Base-by-base conservation (phyloP, 53 echinoderm and acorn worm species). In the Glandiceps talaboti region DNA sequence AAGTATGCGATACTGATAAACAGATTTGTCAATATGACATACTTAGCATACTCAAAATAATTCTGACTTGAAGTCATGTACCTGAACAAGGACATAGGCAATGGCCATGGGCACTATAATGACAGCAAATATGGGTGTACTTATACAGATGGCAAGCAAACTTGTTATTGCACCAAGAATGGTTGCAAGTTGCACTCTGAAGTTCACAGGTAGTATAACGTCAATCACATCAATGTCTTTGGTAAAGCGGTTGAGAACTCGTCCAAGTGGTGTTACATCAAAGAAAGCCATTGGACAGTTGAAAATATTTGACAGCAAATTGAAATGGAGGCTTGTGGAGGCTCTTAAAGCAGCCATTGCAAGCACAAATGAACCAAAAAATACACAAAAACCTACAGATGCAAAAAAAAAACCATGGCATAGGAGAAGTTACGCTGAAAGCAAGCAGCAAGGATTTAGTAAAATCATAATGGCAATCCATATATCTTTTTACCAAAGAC, bases 171-270 rank as follows among this genome's bases (percentile, higher is more conserved):
- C 86, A 31, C 81, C 79, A 28, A 80, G 27, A 1, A 78, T 1
- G 32, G 31, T 32, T 1, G 25, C 31, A 1, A 78, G 26, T 28
- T 28, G 31, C 0, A 32, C 6, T 12, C 20, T 28, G 6, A 78
- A 10, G 25, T 30, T 31, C 1, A 27, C 10, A 0, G 89, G 85
- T 27, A 93, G 32, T 30, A 79, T 81, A 1, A 83, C 81, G 74
- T 94, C 94, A 32, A 89, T 77, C 73, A 76, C 82, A 73, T 94
- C 82, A 26, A 91, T 88, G 77, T 94, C 94, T 76, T 89, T 91
- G 77, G 91, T 85, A 81, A 94, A 94, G 28, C 91, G 89, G 82
- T 94, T 94, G 28, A 94, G 30, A 28, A 27, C 77, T 29, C 25
- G 28, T 77, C 77, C 25, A 30, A 77, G 77, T 29, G 29, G 28